Evolutionary conservation across 2,888 invertebrate genomes (phyloP), one percentile per base, ranked within the genome.

Genomic region (Spilosoma lubricipeda): DNA sequence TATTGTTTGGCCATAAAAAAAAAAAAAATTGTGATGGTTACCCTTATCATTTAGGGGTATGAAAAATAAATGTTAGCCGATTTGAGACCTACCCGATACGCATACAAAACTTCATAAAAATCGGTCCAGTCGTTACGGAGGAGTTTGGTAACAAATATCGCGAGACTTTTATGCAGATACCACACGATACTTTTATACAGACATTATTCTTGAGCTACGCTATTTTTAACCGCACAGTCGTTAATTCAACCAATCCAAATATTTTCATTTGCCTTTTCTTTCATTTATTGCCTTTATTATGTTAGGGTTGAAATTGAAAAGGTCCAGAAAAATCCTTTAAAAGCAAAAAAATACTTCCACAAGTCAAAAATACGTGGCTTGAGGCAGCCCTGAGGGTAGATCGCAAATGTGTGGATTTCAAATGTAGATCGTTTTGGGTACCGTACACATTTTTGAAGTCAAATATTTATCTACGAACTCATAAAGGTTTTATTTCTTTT

Each of bases 401-500:
- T 73, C 56, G 70, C 74, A 83, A 82, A 79, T 75, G 82, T 81
- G 78, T 30, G 74, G 70, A 59, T 73, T 48, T 30, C 42, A 75
- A 77, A 74, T 67, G 66, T 71, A 80, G 75, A 72, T 74, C 59
- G 67, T 70, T 74, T 70, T 33, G 70, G 66, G 67, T 79, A 71
- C 36, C 36, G 42, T 39, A 33, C 75, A 74, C 72, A 39, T 66
- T 33, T 4, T 33, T 18, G 52, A 65, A 70, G 69, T 68, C 75
- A 81, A 74, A 81, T 78, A 77, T 81, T 75, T 75, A 70, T 69
- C 36, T 65, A 71, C 64, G 33, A 63, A 42, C 42, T 45, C 48
- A 73, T 71, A 71, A 66, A 11, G 66, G 72, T 77, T 71, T 69
- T 48, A 69, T 74, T 69, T 73, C 36, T 56, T n/a, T 0, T 45